phyloP scores from a whole-genome alignment of 2,113 vertebrate genomes.

The Psammodynastes pulverulentus region DNA sequence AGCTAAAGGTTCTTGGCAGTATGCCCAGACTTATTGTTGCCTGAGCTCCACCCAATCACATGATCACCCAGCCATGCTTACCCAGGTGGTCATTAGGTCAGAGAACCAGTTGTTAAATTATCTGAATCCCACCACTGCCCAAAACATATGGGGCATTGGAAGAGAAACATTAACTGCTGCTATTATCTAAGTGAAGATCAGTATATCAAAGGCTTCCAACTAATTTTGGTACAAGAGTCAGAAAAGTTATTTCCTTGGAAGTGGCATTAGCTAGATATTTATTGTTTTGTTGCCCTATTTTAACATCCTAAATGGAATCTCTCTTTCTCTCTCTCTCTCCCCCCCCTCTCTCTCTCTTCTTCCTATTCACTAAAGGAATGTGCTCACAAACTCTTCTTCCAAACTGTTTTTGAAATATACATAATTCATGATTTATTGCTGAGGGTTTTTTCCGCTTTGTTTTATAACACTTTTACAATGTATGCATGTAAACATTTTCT shows the following conservation, averaged over 20 bases:
- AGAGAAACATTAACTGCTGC: not conserved
- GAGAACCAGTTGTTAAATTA: too few species aligned
- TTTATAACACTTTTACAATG: constrained; percentile 69
- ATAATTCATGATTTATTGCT: constrained; percentile 28
- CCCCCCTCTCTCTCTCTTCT: not conserved
- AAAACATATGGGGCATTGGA: not conserved
- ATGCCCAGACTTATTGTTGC: too few species aligned
- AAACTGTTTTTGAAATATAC: not conserved
- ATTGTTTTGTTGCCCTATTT: not conserved
- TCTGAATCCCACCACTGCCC: too few species aligned
- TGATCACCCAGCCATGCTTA: too few species aligned
- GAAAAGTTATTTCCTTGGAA: not conserved
- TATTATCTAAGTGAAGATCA: not conserved
- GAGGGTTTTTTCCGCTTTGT: constrained; percentile 49
- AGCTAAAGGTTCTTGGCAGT: too few species aligned
- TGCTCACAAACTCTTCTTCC: not conserved
- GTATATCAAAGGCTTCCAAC: not conserved
- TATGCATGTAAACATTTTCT: constrained; percentile 68
- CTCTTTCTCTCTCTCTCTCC: not conserved
- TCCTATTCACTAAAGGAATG: not conserved
- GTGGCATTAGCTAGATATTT: not conserved
- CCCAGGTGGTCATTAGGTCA: too few species aligned
- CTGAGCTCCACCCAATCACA: too few species aligned
- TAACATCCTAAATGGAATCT: not conserved
- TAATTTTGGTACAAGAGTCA: not conserved